phyloP scores from a whole-genome alignment of 2,797 vertebrate genomes.

The Myotis myotis region DNA sequence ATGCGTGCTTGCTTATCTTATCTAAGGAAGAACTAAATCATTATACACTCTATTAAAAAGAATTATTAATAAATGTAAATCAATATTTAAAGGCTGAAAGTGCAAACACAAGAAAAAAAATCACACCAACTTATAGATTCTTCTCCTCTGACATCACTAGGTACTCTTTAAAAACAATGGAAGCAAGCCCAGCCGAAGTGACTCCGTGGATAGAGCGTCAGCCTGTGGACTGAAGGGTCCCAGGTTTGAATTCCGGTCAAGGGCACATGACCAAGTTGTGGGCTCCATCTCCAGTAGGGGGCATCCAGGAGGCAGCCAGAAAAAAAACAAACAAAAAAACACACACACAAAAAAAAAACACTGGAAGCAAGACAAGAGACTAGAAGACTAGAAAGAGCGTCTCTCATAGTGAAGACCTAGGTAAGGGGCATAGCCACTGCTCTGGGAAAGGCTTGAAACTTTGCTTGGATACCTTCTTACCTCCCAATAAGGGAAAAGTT shows the following conservation, averaged over 20 bases:
- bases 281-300: too few relatives aligned
- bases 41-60: neutral
- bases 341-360: neutral
- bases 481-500: neutral
- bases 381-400: neutral
- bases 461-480: neutral
- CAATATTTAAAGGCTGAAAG: neutral
- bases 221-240: too few relatives aligned
- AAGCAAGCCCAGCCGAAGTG: too few relatives aligned
- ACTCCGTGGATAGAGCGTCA: too few relatives aligned
- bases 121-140: neutral
- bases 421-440: neutral
- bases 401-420: neutral
- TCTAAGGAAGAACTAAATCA: neutral
- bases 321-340: neutral
- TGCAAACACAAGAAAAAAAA: neutral
- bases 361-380: accelerated
- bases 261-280: too few relatives aligned
- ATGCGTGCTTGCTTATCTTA: neutral
- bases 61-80: neutral
- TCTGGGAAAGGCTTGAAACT: neutral
- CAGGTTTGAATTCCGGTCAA: too few relatives aligned
- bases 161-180: neutral
- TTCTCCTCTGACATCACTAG: neutral
- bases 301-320: too few relatives aligned